phyloP scores from a whole-genome alignment of 2,113 vertebrate genomes.

The Mugil cephalus region DNA sequence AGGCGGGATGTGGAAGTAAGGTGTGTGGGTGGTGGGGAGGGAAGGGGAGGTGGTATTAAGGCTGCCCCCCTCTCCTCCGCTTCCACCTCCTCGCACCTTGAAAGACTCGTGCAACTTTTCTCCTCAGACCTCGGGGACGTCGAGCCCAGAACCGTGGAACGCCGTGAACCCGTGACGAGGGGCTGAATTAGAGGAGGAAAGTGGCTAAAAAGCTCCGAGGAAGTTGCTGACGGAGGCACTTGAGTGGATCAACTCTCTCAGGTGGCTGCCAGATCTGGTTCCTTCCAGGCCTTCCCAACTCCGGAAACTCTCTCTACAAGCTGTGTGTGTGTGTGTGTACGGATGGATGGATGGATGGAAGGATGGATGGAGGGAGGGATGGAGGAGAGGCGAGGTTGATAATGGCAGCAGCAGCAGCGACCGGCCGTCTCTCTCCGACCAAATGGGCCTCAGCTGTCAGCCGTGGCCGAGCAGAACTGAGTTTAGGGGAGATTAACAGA shows the following conservation, averaged over 20 bases:
- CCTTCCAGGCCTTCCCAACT: conserved; percentile 46
- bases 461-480: conserved; percentile 66
- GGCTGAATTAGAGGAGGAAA: conserved; percentile 64
- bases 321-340: conserved; percentile 25
- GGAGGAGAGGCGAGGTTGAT: conserved; percentile 42
- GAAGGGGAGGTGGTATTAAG: not conserved
- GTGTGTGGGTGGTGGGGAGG: not conserved
- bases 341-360: not conserved
- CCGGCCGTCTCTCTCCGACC: conserved; percentile 56
- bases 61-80: not conserved
- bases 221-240: conserved; percentile 71
- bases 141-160: conserved; percentile 59
- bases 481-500: conserved; percentile 71
- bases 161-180: conserved; percentile 58
- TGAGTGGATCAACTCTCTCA: conserved; percentile 75
- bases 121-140: conserved; percentile 55
- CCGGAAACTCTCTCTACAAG: conserved; percentile 28
- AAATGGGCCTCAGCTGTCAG: conserved; percentile 76
- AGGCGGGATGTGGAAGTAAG: conserved; percentile 4
- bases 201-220: conserved; percentile 76
- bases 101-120: conserved; percentile 33
- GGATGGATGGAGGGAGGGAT: too few species aligned
- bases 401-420: conserved; percentile 67
- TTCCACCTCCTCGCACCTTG: conserved; percentile 46
- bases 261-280: conserved; percentile 70